A percentile compares a stretch with the other conserved stretches of the same genome.
Evolutionary conservation across 2,888 invertebrate species (phyloP).

Genomic region (Pherbina coryleti): DNA sequence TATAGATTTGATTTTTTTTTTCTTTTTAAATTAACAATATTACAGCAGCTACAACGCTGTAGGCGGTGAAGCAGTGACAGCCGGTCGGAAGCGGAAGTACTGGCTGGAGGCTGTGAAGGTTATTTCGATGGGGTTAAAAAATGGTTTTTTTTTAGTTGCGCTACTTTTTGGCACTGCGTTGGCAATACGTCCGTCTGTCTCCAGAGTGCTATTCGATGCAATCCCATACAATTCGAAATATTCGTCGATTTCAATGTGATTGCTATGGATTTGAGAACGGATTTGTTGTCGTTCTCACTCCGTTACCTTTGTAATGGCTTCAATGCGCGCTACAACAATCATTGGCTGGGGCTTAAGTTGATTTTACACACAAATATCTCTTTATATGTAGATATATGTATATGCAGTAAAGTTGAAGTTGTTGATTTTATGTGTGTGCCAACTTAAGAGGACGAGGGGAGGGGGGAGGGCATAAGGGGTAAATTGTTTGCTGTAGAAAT

Average conservation of each 20-base stretch:
- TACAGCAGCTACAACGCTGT: background rate
- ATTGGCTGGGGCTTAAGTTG: conserved; percentile 1
- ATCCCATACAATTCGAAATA: background rate
- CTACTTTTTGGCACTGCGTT: background rate
- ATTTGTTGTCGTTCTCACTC: background rate
- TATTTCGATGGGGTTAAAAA: background rate
- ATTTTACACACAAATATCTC: conserved; percentile 2
- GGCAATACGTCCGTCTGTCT: background rate
- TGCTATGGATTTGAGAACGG: conserved; percentile 23
- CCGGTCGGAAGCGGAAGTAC: background rate
- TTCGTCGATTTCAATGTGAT: conserved; percentile 17
- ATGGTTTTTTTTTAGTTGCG: background rate
- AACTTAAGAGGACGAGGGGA: background rate
- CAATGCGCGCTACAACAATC: no score
- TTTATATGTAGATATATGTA: no score
- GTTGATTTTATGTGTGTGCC: conserved; percentile 10
- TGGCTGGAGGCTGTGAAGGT: background rate
- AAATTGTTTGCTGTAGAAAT: conserved; percentile 6
- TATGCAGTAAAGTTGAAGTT: background rate
- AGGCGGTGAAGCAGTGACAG: background rate
- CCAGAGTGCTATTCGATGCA: conserved; percentile 23
- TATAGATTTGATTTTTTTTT: background rate
- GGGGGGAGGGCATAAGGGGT: background rate
- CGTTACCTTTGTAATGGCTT: no score
- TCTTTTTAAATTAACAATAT: background rate